Conservation (phyloP, 2,113 vertebrate genomes). For the Misgurnus mizolepis region DNA sequence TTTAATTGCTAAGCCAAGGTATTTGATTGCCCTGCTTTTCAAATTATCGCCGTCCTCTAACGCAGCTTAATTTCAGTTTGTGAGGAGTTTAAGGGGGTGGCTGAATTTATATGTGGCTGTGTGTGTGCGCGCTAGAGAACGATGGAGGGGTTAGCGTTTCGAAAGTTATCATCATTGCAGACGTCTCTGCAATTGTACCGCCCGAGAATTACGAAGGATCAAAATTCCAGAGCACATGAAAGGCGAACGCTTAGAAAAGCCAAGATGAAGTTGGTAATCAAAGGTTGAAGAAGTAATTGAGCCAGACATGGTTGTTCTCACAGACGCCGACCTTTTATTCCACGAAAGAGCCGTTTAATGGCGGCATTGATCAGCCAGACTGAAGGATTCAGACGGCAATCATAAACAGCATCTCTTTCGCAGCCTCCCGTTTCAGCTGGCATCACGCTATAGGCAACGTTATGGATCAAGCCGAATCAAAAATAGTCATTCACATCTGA, state of each 20-base stretch:
- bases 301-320: conserved; percentile 76
- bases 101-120: conserved; percentile 15
- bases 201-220: conserved; percentile 75
- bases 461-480: conserved; percentile 76
- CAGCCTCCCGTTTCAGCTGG: conserved; percentile 77
- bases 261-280: conserved; percentile 82
- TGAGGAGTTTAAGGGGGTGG: conserved; percentile 66
- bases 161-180: conserved; percentile 63
- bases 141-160: conserved; percentile 46
- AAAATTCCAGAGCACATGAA: conserved; percentile 74
- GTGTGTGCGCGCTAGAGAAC: not conserved
- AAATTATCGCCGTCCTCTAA: conserved; percentile 77
- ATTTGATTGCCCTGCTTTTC: conserved; percentile 79
- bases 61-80: conserved; percentile 81
- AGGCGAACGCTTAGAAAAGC: conserved; percentile 70
- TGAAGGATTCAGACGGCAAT: conserved; percentile 80
- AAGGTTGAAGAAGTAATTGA: conserved; percentile 76
- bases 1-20: conserved; percentile 79
- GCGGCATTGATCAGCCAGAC: conserved; percentile 77
- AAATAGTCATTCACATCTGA: conserved; percentile 82
- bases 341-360: conserved; percentile 76
- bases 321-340: conserved; percentile 78
- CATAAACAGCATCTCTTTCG: conserved; percentile 73
- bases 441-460: conserved; percentile 71
- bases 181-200: conserved; percentile 69